A percentile compares a stretch with the other conserved stretches of the same genome.
phyloP scores from a whole-genome alignment of 2,113 vertebrate genomes.

The Chaenocephalus aceratus region DNA sequence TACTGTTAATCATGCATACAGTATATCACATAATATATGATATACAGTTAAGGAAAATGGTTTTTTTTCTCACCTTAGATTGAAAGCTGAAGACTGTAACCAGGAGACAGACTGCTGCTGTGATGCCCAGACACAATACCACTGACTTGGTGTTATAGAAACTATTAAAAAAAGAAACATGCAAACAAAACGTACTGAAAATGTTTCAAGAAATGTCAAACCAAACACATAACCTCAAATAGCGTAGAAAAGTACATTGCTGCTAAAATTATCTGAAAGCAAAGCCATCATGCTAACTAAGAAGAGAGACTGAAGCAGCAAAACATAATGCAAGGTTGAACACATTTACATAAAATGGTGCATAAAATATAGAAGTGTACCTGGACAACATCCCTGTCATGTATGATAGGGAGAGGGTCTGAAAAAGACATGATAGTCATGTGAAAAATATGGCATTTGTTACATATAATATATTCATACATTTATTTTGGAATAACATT shows the following conservation, averaged over 20 bases:
- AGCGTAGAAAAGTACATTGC: background rate
- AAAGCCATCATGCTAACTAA: slow-evolving; percentile 37
- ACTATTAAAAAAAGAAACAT: slow-evolving; percentile 72
- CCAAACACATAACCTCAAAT: background rate
- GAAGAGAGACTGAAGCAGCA: slow-evolving; percentile 19
- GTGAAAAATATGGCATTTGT: background rate
- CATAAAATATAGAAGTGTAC: slow-evolving; percentile 69
- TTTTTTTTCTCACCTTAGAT: slow-evolving; percentile 87
- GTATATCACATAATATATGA: background rate
- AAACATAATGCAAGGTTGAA: background rate
- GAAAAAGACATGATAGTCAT: slow-evolving; percentile 49
- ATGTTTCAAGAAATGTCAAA: background rate
- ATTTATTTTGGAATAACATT: background rate
- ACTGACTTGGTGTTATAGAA: slow-evolving; percentile 95
- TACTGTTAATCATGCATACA: background rate
- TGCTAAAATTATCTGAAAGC: slow-evolving; percentile 23
- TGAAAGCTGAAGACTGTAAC: slow-evolving; percentile 95
- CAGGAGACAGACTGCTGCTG: slow-evolving; percentile 90
- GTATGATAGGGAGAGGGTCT: slow-evolving; percentile 96
- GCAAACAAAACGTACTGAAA: background rate
- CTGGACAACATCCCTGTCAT: slow-evolving; percentile 95
- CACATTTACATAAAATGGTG: background rate
- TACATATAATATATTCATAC: background rate
- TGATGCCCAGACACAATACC: slow-evolving; percentile 92
- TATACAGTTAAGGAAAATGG: background rate